Evolutionary conservation across 2,888 invertebrate species (phyloP).

Genomic region (Conus canariensis): DNA sequence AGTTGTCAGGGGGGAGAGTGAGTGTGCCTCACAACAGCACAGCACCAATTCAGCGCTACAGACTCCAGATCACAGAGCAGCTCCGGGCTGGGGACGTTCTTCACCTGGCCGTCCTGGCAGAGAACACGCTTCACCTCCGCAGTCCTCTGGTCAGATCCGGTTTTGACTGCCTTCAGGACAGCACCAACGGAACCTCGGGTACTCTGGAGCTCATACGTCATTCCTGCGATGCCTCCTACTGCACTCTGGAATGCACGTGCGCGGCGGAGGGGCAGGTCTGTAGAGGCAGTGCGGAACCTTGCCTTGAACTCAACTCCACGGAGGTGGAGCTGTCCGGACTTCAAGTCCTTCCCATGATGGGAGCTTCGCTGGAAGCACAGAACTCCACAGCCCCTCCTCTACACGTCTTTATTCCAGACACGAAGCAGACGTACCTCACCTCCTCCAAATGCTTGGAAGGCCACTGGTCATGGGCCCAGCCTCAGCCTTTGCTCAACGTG

Average conservation of each 20-base stretch:
- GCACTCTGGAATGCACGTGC: slow-evolving; percentile 55
- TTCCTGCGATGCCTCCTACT: slow-evolving; percentile 52
- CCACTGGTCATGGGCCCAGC: slow-evolving; percentile 43
- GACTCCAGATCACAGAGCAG: background rate
- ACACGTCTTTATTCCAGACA: background rate
- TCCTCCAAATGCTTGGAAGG: slow-evolving; percentile 52
- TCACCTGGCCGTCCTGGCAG: slow-evolving; percentile 54
- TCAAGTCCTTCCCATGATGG: slow-evolving; percentile 12
- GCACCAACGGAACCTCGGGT: slow-evolving; percentile 18
- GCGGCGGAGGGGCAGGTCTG: slow-evolving; percentile 53
- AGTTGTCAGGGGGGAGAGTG: slow-evolving; percentile 11
- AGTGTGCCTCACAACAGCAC: background rate
- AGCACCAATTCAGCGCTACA: background rate
- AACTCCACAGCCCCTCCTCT: background rate
- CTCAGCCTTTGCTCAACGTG: slow-evolving; percentile 19
- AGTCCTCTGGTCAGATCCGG: slow-evolving; percentile 30
- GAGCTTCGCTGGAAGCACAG: background rate
- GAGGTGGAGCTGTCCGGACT: background rate
- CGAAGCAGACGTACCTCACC: background rate
- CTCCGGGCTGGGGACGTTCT: slow-evolving; percentile 10
- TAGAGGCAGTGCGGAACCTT: background rate
- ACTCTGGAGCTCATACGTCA: slow-evolving; percentile 48
- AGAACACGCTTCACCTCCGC: slow-evolving; percentile 50
- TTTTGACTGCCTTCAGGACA: slow-evolving; percentile 14
- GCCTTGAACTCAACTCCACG: background rate